Conservation (phyloP, 2,113 vertebrate genomes). For the Budorcas taxicolor region DNA sequence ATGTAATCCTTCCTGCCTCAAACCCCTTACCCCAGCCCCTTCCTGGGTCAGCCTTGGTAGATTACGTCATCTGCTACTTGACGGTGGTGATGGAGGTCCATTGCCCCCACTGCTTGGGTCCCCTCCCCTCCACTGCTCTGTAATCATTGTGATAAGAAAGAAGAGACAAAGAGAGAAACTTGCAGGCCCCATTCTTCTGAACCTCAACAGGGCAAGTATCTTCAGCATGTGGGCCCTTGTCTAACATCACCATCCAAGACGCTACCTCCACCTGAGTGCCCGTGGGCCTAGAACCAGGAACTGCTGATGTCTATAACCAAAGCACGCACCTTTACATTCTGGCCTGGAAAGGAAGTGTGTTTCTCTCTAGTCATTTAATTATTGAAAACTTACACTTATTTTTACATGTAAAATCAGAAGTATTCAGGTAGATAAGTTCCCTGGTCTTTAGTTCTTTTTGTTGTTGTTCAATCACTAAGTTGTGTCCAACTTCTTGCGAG, state of each 20-base stretch:
- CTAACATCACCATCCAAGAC: background rate
- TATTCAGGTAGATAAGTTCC: background rate
- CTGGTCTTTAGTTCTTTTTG: background rate
- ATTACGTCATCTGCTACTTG: too few relatives aligned
- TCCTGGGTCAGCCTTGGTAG: background rate
- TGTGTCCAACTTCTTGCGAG: background rate
- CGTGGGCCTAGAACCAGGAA: background rate
- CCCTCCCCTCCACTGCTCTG: background rate
- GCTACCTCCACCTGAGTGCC: background rate
- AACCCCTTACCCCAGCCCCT: background rate
- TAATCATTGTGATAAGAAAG: background rate
- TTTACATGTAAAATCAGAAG: background rate
- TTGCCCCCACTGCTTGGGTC: background rate
- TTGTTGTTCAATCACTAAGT: background rate
- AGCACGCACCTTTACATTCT: background rate
- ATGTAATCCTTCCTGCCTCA: background rate
- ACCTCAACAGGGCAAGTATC: background rate
- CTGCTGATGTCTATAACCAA: background rate
- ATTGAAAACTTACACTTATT: background rate
- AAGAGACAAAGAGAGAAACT: background rate
- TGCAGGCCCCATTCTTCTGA: background rate
- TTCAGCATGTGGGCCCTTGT: accelerated
- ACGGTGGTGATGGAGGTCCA: background rate
- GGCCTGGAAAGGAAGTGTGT: background rate
- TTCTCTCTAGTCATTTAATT: background rate